phyloP scores from a whole-genome alignment of 2,113 vertebrate species.

The Hirundichthys speculiger region DNA sequence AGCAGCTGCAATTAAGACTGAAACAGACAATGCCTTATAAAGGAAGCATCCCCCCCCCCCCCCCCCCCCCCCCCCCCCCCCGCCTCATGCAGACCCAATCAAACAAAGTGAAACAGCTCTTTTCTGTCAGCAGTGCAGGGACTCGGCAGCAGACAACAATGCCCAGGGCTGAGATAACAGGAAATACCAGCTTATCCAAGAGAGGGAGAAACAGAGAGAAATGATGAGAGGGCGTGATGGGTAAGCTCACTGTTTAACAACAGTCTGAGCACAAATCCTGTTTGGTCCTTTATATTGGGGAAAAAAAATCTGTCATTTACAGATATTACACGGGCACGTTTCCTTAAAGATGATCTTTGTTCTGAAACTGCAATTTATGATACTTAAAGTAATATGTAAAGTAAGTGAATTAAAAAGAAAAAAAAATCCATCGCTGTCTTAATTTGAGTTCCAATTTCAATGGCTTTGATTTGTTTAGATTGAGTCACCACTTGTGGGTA shows the following conservation, averaged over 20 bases:
- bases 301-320: conserved; percentile 17
- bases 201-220: conserved; percentile 45
- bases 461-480: conserved; percentile 76
- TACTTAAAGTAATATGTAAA: conserved; percentile 52
- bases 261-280: conserved; percentile 28
- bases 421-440: conserved; percentile 67
- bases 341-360: neutral
- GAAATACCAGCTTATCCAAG: conserved; percentile 80
- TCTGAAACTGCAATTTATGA: conserved; percentile 34
- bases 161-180: conserved; percentile 75
- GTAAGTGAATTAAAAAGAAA: conserved; percentile 4
- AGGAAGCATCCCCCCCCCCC: conserved; percentile 27
- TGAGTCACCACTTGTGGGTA: conserved; percentile 74
- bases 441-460: conserved; percentile 74
- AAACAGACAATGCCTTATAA: conserved; percentile 58
- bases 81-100: conserved; percentile 47
- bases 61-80: conserved; percentile 2
- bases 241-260: conserved; percentile 51
- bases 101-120: conserved; percentile 63
- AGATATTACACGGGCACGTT: neutral
- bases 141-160: conserved; percentile 71
- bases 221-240: conserved; percentile 41
- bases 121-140: conserved; percentile 61
- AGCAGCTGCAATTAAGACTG: conserved; percentile 63
- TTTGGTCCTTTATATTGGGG: conserved; percentile 2